Percentiles rank a stretch among this genome's conserved stretches.
Evolutionary conservation across 2,888 invertebrate species (phyloP).

Genomic region (Coelogynopora nodosa): DNA sequence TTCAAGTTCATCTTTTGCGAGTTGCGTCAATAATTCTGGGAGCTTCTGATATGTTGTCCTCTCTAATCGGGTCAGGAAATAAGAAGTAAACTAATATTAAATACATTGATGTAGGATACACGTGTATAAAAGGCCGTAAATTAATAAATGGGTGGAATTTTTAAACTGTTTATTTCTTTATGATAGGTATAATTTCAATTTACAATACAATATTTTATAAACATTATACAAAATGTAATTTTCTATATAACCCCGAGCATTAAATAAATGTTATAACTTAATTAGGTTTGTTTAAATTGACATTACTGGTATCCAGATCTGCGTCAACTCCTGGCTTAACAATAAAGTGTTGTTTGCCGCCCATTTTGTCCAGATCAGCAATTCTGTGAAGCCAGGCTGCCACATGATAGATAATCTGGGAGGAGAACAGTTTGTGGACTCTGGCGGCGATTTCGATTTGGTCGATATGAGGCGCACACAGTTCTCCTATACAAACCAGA

Average conservation of each 20-base stretch:
- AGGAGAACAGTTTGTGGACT: background rate
- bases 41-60: conserved; percentile 71
- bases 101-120: too few species aligned
- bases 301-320: conserved; percentile 70
- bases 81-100: too few species aligned
- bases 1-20: conserved; percentile 71
- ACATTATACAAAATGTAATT: too few species aligned
- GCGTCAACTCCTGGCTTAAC: conserved; percentile 74
- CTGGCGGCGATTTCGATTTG: background rate
- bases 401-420: background rate
- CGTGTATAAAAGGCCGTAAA: too few species aligned
- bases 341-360: conserved; percentile 67
- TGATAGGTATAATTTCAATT: too few species aligned
- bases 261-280: too few species aligned
- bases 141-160: too few species aligned
- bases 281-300: too few species aligned
- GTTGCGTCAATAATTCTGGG: conserved; percentile 71
- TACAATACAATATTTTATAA: too few species aligned
- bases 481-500: background rate
- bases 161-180: too few species aligned
- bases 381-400: conserved; percentile 30
- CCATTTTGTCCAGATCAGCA: conserved; percentile 63
- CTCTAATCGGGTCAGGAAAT: too few species aligned
- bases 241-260: too few species aligned
- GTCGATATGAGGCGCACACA: background rate